Base-by-base conservation (phyloP, 2,888 invertebrate genomes). In the Dione vanillae region DNA sequence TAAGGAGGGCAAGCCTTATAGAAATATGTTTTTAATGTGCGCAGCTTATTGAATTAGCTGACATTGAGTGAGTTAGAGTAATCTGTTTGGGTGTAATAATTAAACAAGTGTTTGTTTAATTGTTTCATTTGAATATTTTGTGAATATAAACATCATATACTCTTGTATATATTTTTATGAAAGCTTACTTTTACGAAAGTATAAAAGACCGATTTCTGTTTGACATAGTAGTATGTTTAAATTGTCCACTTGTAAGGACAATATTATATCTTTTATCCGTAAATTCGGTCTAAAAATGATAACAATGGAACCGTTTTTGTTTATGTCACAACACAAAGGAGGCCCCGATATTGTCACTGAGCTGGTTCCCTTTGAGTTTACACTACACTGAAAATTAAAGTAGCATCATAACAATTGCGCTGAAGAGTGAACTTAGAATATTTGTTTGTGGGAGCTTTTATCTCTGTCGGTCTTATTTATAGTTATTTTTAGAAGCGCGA, bases 21-120 rank as follows among this genome's bases (percentile, higher is more conserved):
- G 90, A 92, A 93, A 93, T 93, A 92, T 93, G 92, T 93, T 92
- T 92, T 91, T 91, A 92, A 93, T 92, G 91, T 87, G 88, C 88
- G 87, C 83, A 89, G 86, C 84, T 92, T 90, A 93, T 93, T 92
- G 92, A 92, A 92, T 92, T 91, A 91, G 86, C 83, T 77, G 83
- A 86, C 85, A 87, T 83, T 82, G 84, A 84, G 87, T 84, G 85
- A 85, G 89, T 83, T 85, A 86, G 85, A 82, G 86, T 83, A 90
- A 90, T 88, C 84, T 82, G 82, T 80, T 82, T 83, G 84, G 86
- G 85, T 86, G 86, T 81, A 83, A 86, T 86, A 84, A 87, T 86
- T 85, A 83, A 83, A 77, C 70, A 64, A 74, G 67, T 79, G 69
- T 74, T 77, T 82, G 79, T 80, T 85, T 83, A 84, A 82, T 85